Percentiles rank a stretch among this genome's conserved stretches.
These are phyloP conservation scores for Maniola jurtina DNA, from an alignment of 1,140 invertebrate genomes.

Conservation along the genomic window DNA sequence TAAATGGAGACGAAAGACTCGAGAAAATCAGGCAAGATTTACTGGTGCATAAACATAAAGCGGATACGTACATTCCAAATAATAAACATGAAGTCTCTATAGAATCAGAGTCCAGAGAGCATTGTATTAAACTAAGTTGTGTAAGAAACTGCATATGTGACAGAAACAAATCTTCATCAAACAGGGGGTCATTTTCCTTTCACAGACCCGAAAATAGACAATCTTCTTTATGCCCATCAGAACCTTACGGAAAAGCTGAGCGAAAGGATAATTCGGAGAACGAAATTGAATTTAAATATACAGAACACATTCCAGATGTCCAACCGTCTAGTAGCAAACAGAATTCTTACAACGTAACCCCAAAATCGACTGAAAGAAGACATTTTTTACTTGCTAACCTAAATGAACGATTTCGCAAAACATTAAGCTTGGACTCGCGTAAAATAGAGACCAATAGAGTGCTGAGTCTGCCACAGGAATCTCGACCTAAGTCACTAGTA, in stretches of 20 bases:
- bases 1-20: constrained; percentile 67
- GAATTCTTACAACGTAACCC: constrained; percentile 65
- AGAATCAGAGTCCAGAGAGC: constrained; percentile 49
- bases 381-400: constrained; percentile 69
- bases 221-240: constrained; percentile 55
- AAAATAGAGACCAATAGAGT: constrained; percentile 66
- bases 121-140: constrained; percentile 59
- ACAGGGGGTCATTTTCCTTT: constrained; percentile 68
- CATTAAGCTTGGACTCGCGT: constrained; percentile 71
- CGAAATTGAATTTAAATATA: constrained; percentile 73
- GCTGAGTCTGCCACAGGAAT: constrained; percentile 56
- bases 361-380: constrained; percentile 65
- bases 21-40: constrained; percentile 72
- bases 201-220: constrained; percentile 60
- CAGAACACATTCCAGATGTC: constrained; percentile 64
- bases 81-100: constrained; percentile 51
- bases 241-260: constrained; percentile 44
- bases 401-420: constrained; percentile 75
- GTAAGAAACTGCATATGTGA: constrained; percentile 64
- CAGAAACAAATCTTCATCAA: constrained; percentile 53
- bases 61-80: constrained; percentile 68
- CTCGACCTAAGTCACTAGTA: constrained; percentile 70
- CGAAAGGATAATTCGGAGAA: constrained; percentile 58
- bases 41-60: constrained; percentile 65
- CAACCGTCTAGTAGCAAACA: constrained; percentile 71